Base-by-base conservation (phyloP, 1,140 invertebrate genomes). In the Andrena cerasifolii region DNA sequence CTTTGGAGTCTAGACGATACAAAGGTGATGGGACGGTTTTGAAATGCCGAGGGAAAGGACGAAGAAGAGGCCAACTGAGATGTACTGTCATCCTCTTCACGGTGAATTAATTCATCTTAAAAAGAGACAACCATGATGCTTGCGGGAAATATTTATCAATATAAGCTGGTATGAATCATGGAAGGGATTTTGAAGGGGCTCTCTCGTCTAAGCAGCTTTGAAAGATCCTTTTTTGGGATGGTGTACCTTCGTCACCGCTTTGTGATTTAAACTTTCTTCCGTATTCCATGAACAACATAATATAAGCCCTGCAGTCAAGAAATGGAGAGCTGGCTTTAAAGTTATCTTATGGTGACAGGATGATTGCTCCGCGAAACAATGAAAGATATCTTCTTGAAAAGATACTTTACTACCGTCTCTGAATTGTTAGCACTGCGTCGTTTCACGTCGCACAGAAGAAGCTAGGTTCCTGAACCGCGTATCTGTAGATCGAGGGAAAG, bases 111-210 rank as follows among this genome's bases (percentile, higher is more conserved):
- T 26, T 26, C 51, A 26, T 77, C 43, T 16, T 43, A 66, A 78
- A 72, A 54, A 40, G 43, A 51, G 43, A 45, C 40, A 47, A 70
- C 58, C 40, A 14, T 40, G 28, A 58, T 5, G 12, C 58, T 10
- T 24, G 18, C 18, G 51, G 66, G 61, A 24, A 80, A 77, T 80
- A 80, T 80, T 77, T 77, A 80, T 79, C 36, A 68, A 8, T 6
- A 1, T 1, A 5, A 21, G 7, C 3, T 12, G 33, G 3, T 43
- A 28, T 5, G 61, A 14, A 63, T 28, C 14, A 7, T 21, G 3
- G 43, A 47, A 28, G 28, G 4, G 5, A 49, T 47, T 47, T 65
- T 58, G 2, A 2, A 24, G 7, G 2, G 36, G 18, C 14, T 5
- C 28, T 62, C 2, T 36, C n/a, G 18, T 26, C 49, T 21, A 12